Base-by-base conservation (phyloP, 1,140 invertebrate genomes). In the Lamellibrachia luymesi region DNA sequence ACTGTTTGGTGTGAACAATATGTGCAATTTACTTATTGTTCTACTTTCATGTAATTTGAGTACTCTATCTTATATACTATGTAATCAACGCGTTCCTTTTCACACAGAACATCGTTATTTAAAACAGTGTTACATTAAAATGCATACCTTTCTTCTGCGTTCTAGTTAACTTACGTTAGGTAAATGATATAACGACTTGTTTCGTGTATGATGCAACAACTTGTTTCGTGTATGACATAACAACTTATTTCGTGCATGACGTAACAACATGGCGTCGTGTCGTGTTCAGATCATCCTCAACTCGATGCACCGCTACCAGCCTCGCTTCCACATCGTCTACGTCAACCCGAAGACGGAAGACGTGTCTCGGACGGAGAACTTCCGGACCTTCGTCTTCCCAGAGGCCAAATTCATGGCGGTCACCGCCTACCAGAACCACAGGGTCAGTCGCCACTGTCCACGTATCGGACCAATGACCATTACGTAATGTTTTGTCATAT, bases 251-350 rank as follows among this genome's bases (percentile, higher is more conserved):
- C 52, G 52, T 56, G 52, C 1, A 17, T 56, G 17, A 56, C 17
- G 6, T 56, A 56, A 56, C 52, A 56, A 8, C 6, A 56, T 17
- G 52, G 52, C 52, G 64, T 80, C 25, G 64, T 22, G 5, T 80
- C 25, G 64, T 80, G 95, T 97, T 2, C 97, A 99, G 98, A 99
- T 99, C 95, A 99, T 99, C 94, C 96, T 99, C 80, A 99, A 99
- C 97, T 99, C 99, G n/a, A 99, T 99, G 99, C 99, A 99, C 96
- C 98, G 98, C 93, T 99, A 99, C 96, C 98, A 99, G 96, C 99
- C 99, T 0, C 97, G 99, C 50, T 98, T 99, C 95, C 99, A 99
- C 96, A 98, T 99, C 91, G 98, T 99, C 22, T 98, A 98, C 95
- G 96, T 98, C 92, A 98, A 98, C 80, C 97, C 97, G 0, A 98